Evolutionary conservation across 2,888 invertebrate species (phyloP).

Genomic region (Hirtodrosophila trivittata): DNA sequence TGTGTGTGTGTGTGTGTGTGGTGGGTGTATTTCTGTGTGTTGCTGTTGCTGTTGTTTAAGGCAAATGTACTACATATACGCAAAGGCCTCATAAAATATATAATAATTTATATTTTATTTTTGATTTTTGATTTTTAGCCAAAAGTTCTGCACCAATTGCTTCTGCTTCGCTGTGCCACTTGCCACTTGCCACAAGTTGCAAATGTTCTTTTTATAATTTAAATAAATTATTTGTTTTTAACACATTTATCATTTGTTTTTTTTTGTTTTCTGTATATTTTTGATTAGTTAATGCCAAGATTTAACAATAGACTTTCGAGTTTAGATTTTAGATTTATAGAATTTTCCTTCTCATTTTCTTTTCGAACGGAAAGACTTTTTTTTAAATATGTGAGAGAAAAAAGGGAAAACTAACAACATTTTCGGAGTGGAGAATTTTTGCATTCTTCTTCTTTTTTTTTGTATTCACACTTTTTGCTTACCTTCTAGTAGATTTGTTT

Average conservation of each 20-base stretch:
- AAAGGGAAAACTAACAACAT: too few relatives aligned
- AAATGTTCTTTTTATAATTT: constrained; percentile 20
- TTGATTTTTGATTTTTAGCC: constrained; percentile 4
- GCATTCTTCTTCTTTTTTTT: too few relatives aligned
- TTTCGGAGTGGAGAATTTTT: too few relatives aligned
- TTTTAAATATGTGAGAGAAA: too few relatives aligned
- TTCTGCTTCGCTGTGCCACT: constrained; percentile 4
- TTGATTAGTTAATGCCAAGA: constrained; percentile 48
- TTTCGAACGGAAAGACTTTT: too few relatives aligned
- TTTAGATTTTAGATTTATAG: background rate
- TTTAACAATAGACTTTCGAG: constrained; percentile 60
- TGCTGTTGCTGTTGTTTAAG: too few relatives aligned
- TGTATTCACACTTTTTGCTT: constrained; percentile 14
- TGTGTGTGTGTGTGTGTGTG: constrained; percentile 34
- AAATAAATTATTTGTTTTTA: too few relatives aligned
- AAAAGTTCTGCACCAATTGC: constrained; percentile 59
- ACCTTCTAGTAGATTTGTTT: constrained; percentile 30
- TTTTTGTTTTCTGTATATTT: constrained; percentile 23
- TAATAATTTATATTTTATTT: constrained; percentile 47
- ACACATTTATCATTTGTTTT: constrained; percentile 33
- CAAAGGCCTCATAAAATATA: too few relatives aligned
- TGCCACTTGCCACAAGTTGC: constrained; percentile 9
- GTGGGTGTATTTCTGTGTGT: too few relatives aligned
- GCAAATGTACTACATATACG: too few relatives aligned
- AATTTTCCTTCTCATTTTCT: constrained; percentile 12